A percentile compares a stretch with the other conserved stretches of the same genome.
Conservation (phyloP, 1,140 invertebrate species). For the Coptotermes formosanus region DNA sequence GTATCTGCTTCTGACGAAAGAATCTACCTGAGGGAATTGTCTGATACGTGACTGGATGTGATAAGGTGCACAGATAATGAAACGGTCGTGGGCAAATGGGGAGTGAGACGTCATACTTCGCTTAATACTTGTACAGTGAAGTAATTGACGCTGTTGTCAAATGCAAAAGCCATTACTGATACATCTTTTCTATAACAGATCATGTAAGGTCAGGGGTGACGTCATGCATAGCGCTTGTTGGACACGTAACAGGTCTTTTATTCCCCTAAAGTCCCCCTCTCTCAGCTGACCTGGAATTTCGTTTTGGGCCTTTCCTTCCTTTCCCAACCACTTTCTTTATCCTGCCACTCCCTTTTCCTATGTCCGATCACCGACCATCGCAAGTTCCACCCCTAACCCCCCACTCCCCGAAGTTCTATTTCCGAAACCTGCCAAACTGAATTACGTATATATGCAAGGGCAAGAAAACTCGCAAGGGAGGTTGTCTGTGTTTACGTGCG, state of each 20-base stretch:
- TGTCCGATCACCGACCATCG: neutral
- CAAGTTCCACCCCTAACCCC: neutral
- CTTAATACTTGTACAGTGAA: too few relatives aligned
- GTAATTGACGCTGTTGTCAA: too few relatives aligned
- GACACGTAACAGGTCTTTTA: neutral
- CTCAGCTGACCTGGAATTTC: neutral
- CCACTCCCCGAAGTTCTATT: neutral
- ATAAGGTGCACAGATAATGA: too few relatives aligned
- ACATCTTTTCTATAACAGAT: neutral
- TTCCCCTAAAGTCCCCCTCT: neutral
- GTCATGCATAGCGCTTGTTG: neutral
- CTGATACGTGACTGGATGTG: too few relatives aligned
- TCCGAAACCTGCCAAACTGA: slow-evolving; percentile 24
- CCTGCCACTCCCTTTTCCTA: neutral
- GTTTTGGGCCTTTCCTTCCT: neutral
- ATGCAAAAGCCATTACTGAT: too few relatives aligned
- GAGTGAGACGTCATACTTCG: too few relatives aligned
- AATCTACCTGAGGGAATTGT: too few relatives aligned
- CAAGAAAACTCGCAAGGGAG: neutral
- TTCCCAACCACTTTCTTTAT: neutral
- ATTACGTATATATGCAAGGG: slow-evolving; percentile 17
- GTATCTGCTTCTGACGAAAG: too few relatives aligned
- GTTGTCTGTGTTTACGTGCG: slow-evolving; percentile 2
- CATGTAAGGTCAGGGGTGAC: neutral
- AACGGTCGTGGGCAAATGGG: too few relatives aligned